Percentiles rank a stretch among this genome's conserved stretches.
Evolutionary conservation across 2,888 invertebrate genomes (phyloP).

Genomic region (Polyploca ridens): DNA sequence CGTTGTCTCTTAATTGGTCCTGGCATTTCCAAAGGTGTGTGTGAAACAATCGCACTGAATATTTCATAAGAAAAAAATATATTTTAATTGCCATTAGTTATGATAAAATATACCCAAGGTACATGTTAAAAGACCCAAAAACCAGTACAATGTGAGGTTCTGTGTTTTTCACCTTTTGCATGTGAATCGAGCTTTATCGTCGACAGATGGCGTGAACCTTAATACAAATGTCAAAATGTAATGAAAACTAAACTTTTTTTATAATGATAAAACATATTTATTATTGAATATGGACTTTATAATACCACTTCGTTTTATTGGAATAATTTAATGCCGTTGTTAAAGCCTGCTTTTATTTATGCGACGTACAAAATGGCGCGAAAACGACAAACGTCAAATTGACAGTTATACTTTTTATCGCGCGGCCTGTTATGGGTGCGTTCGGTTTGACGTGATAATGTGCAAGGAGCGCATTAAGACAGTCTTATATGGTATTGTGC

Average conservation of each 20-base stretch:
- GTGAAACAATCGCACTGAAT: background rate
- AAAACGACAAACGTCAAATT: constrained; percentile 17
- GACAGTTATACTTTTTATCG: constrained; percentile 16
- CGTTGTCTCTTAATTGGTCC: background rate
- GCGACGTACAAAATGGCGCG: constrained; percentile 15
- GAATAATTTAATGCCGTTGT: constrained; percentile 5
- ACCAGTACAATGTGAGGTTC: background rate
- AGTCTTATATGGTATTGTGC: constrained; percentile 7
- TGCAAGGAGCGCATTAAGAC: constrained; percentile 5
- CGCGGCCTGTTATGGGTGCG: constrained; percentile 1
- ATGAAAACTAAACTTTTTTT: background rate
- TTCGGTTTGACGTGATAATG: constrained; percentile 14
- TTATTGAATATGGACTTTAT: background rate
- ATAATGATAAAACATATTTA: background rate
- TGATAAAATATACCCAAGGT: background rate
- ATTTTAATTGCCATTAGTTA: background rate
- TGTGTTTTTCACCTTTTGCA: background rate
- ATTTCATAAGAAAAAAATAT: background rate
- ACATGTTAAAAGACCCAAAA: background rate
- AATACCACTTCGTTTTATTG: background rate
- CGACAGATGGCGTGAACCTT: background rate
- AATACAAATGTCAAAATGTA: constrained; percentile 7
- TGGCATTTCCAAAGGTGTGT: background rate
- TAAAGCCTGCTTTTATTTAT: constrained; percentile 12
- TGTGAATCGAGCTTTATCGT: background rate